Conservation (phyloP, 2,113 vertebrate genomes). For the Nesoenas mayeri region DNA sequence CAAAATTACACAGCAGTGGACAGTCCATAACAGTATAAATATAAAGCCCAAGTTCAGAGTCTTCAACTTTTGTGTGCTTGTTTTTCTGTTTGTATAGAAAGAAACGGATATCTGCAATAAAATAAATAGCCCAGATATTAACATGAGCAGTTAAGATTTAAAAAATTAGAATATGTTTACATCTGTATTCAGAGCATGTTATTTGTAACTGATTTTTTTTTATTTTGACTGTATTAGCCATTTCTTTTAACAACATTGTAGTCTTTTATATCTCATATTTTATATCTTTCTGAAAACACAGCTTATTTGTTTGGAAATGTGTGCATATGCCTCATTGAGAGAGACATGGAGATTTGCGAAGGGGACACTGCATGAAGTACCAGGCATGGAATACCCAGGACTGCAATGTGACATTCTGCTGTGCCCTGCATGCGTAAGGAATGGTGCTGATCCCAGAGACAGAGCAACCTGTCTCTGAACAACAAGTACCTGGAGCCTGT, state of each 20-base stretch:
- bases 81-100: neutral
- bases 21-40: too few relatives aligned
- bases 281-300: slow-evolving; percentile 62
- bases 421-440: slow-evolving; percentile 60
- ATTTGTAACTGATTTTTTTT: neutral
- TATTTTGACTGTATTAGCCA: neutral
- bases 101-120: neutral
- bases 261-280: neutral
- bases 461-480: neutral
- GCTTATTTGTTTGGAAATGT: slow-evolving; percentile 97
- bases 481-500: neutral
- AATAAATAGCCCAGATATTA: neutral
- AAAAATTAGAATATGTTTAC: neutral
- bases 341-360: slow-evolving; percentile 11
- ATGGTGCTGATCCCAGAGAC: slow-evolving; percentile 70
- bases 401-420: slow-evolving; percentile 27
- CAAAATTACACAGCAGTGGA: too few relatives aligned
- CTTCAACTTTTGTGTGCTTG: neutral
- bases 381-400: slow-evolving; percentile 51
- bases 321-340: slow-evolving; percentile 89
- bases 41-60: neutral
- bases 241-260: neutral
- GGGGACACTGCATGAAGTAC: slow-evolving; percentile 30
- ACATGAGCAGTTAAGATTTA: neutral
- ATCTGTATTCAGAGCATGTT: neutral